These are phyloP conservation scores for Lordiphosa clarofinis DNA, from an alignment of 1,140 invertebrate genomes.

Conservation along the genomic window DNA sequence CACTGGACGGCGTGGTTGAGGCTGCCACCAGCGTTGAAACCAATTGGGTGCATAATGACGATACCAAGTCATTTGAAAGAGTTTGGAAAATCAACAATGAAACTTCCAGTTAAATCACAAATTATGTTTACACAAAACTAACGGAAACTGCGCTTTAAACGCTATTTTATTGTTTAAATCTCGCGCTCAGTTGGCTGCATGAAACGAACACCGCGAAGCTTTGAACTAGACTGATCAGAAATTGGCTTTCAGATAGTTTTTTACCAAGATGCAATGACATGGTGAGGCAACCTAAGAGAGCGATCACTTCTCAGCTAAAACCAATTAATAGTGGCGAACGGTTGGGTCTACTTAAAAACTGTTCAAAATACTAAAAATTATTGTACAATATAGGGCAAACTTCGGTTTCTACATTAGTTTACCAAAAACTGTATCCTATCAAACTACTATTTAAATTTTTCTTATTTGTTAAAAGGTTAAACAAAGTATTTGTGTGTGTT, in stretches of 20 bases:
- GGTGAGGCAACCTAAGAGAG: no score
- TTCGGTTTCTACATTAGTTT: no score
- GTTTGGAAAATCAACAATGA: conserved; percentile 2
- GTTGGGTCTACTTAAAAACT: no score
- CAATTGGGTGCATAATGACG: conserved; percentile 63
- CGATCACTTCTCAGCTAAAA: no score
- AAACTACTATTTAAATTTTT: no score
- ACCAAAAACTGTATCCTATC: no score
- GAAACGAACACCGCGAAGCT: conserved; percentile 38
- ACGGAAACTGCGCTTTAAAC: conserved; percentile 46
- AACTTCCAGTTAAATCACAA: conserved; percentile 15
- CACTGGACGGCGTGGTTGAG: conserved; percentile 35
- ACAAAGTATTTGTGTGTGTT: no score
- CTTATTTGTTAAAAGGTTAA: no score
- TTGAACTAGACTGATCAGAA: conserved; percentile 57
- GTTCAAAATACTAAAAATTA: no score
- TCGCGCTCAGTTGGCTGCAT: conserved; percentile 3
- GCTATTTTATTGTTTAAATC: conserved; percentile 11
- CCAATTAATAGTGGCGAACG: no score
- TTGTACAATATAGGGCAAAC: no score
- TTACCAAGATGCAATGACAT: no score
- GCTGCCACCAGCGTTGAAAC: conserved; percentile 63
- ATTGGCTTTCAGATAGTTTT: conserved; percentile 39
- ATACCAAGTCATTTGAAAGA: conserved; percentile 59
- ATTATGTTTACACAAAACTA: conserved; percentile 27